Evolutionary conservation across 1,140 invertebrate species (phyloP), one percentile per base, ranked within the genome.

Genomic region (Musca vetustissima): DNA sequence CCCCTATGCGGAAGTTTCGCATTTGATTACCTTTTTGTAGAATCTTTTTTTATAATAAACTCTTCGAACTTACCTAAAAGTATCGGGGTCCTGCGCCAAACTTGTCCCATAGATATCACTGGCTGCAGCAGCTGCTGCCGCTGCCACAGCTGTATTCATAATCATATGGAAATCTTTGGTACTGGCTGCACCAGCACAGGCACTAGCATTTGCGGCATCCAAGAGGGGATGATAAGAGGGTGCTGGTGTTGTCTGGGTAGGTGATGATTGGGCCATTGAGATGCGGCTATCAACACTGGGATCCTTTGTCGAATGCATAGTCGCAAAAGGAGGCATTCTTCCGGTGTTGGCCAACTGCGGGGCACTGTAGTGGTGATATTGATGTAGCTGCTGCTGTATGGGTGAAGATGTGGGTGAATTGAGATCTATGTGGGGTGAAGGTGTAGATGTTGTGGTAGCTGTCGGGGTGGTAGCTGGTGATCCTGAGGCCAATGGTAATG

Each of bases 71-170:
- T 67, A 83, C 81, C 81, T 81, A 32, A 83, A 83, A 7, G 79
- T 74, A 73, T 83, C 81, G 11, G 79, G 78, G 76, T 83, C 81
- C 21, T 80, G 78, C 19, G 81, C 81, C 72, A 77, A 73, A 2
- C 73, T 72, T 0, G 75, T 71, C 43, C 75, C 50, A 61, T 61
- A 61, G 0, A 65, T 24, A 61, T 61, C 57, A 13, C 28, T 32
- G 36, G 57, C 49, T 13, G 77, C 75, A 2, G 74, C 76, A 28
- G 75, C 78, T 11, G 77, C 76, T 28, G 78, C 73, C 9, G 76
- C 75, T 72, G 82, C 75, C 72, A 83, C 76, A 64, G 78, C 73
- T 24, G 79, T 79, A 48, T 80, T 80, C 78, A 80, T 80, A 13
- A 80, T 78, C 73, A 81, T 52, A 24, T 79, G 79, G 17, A 81